Percentiles rank a stretch among this genome's conserved stretches.
Evolutionary conservation across 35 echinoderm and acorn worm species (phyloP).

Genomic region (Lytechinus pictus): DNA sequence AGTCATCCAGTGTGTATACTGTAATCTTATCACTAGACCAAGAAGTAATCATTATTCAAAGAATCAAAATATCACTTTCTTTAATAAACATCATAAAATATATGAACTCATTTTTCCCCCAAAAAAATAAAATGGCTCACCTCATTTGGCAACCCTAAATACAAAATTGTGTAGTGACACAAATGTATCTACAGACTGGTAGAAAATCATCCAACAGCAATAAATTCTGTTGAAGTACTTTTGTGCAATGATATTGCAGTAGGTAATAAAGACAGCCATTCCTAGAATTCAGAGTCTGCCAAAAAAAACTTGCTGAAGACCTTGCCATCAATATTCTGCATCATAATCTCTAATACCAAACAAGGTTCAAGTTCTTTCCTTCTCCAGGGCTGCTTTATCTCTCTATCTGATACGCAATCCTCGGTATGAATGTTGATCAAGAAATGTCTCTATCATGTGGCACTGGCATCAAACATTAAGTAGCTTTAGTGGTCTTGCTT

Average conservation of each 20-base stretch:
- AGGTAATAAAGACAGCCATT: background rate
- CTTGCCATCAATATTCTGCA: background rate
- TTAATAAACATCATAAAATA: too few relatives aligned
- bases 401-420: background rate
- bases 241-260: background rate
- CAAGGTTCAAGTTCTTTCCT: background rate
- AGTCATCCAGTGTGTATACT: too few relatives aligned
- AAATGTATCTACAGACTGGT: background rate
- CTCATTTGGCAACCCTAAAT: too few relatives aligned
- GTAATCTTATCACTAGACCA: too few relatives aligned
- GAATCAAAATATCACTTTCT: too few relatives aligned
- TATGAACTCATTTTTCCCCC: too few relatives aligned
- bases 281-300: background rate
- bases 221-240: background rate
- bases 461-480: conserved; percentile 38
- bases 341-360: background rate
- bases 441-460: background rate
- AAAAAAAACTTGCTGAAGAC: background rate
- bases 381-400: background rate
- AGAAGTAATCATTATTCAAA: too few relatives aligned
- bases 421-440: background rate
- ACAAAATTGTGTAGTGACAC: too few relatives aligned
- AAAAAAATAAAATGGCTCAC: too few relatives aligned
- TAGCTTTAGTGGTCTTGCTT: conserved; percentile 85
- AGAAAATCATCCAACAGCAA: background rate